Conservation (phyloP, 2,888 invertebrate species). For the Linnaemya vulpina region DNA sequence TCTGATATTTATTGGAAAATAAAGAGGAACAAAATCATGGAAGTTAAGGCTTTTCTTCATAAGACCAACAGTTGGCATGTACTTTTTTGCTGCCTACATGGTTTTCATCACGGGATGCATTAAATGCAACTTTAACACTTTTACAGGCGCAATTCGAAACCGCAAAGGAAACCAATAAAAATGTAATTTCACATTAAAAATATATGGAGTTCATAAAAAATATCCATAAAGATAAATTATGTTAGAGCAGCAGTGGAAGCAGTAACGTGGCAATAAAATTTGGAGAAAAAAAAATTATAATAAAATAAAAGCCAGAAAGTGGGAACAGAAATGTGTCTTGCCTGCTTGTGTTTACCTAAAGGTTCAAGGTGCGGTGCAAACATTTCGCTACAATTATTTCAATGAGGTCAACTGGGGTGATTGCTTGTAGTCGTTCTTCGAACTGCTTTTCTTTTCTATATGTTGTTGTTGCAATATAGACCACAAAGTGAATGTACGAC, state of each 20-base stretch:
- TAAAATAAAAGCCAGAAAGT: no score
- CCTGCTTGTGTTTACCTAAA: background rate
- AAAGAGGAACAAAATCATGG: no score
- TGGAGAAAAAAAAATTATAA: background rate
- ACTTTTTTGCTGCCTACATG: background rate
- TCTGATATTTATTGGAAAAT: no score
- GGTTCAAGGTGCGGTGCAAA: conserved; percentile 55
- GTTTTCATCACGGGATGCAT: conserved; percentile 37
- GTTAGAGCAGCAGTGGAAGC: background rate
- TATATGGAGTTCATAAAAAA: background rate
- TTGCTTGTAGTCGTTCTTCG: background rate
- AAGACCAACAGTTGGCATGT: background rate
- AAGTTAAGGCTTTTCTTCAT: no score
- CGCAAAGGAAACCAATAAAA: conserved; percentile 57
- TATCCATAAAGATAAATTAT: conserved; percentile 27
- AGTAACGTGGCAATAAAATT: conserved; percentile 29
- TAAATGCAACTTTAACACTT: conserved; percentile 44
- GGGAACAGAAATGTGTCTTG: conserved; percentile 5
- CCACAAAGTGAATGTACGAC: conserved; percentile 65
- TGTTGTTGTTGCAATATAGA: conserved; percentile 41
- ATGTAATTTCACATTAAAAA: conserved; percentile 31
- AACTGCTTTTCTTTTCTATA: conserved; percentile 6
- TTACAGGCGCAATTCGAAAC: conserved; percentile 23
- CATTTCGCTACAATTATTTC: conserved; percentile 41
- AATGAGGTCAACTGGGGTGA: conserved; percentile 56